phyloP scores from a whole-genome alignment of 2,797 vertebrate genomes.

The Otus scops region DNA sequence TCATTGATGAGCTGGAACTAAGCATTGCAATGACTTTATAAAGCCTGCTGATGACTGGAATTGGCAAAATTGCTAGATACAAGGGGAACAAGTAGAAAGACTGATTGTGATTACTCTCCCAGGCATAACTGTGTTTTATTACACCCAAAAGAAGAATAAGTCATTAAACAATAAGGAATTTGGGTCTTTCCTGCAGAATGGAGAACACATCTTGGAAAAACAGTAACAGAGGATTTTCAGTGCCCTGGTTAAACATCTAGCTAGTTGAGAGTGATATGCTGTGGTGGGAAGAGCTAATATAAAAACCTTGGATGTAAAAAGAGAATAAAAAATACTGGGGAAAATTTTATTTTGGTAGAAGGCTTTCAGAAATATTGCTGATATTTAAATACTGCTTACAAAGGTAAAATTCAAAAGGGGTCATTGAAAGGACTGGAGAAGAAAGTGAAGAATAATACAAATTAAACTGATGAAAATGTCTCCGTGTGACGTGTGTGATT shows the following conservation, averaged over 20 bases:
- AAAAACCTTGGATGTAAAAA: not conserved
- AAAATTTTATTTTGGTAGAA: not conserved
- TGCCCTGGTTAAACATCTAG: not conserved
- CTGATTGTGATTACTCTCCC: not conserved
- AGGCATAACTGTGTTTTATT: not conserved
- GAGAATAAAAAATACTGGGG: not conserved
- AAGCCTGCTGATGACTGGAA: not conserved
- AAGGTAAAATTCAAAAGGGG: not conserved
- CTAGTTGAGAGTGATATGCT: not conserved
- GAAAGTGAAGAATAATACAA: conserved; percentile 13
- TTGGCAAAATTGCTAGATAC: not conserved
- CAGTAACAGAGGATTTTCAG: not conserved
- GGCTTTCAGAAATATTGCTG: not conserved
- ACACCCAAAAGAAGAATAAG: not conserved
- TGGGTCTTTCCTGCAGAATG: not conserved
- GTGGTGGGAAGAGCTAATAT: not conserved
- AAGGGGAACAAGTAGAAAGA: not conserved
- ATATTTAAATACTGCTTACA: not conserved
- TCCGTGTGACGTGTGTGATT: not conserved
- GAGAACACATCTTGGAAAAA: not conserved
- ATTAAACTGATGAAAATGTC: conserved; percentile 3
- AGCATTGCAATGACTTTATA: not conserved
- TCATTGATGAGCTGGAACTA: not conserved
- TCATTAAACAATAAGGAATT: not conserved
- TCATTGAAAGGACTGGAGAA: not conserved